Evolutionary conservation across 2,888 invertebrate species (phyloP).

Genomic region (Agrochola lota): DNA sequence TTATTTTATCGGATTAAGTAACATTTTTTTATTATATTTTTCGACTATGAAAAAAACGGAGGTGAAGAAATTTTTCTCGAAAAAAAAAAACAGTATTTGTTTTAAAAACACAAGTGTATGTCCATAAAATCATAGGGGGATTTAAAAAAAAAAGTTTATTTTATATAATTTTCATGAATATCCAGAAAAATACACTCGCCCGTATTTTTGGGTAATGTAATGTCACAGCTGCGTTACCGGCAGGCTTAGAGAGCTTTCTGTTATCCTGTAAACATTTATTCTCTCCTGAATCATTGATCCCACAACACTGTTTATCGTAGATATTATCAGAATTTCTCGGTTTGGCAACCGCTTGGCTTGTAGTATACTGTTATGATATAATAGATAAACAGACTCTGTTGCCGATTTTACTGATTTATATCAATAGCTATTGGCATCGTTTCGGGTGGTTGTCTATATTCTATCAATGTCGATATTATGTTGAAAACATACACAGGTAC

Average conservation of each 20-base stretch:
- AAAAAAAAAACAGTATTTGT: too few relatives aligned
- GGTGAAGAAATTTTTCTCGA: too few relatives aligned
- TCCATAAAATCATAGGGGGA: too few relatives aligned
- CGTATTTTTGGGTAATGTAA: too few relatives aligned
- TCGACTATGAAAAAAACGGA: too few relatives aligned
- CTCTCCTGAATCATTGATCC: not conserved
- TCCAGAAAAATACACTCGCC: too few relatives aligned
- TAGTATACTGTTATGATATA: constrained; percentile 5
- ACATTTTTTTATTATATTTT: too few relatives aligned
- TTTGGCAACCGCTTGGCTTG: constrained; percentile 32
- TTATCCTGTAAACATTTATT: not conserved
- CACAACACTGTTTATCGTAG: constrained; percentile 4
- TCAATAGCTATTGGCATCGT: constrained; percentile 15
- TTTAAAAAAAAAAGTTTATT: too few relatives aligned
- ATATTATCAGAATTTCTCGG: constrained; percentile 15
- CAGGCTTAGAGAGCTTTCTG: not conserved
- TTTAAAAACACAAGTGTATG: too few relatives aligned
- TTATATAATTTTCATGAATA: too few relatives aligned
- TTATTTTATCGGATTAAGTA: too few relatives aligned
- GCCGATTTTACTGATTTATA: constrained; percentile 4
- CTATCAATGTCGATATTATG: not conserved
- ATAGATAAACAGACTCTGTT: constrained; percentile 21
- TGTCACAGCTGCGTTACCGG: not conserved
- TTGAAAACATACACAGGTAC: not conserved
- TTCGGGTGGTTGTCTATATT: not conserved